A percentile compares a stretch with the other conserved stretches of the same genome.
Evolutionary conservation across 2,113 vertebrate genomes (phyloP).

Genomic region (Microcebus murinus): DNA sequence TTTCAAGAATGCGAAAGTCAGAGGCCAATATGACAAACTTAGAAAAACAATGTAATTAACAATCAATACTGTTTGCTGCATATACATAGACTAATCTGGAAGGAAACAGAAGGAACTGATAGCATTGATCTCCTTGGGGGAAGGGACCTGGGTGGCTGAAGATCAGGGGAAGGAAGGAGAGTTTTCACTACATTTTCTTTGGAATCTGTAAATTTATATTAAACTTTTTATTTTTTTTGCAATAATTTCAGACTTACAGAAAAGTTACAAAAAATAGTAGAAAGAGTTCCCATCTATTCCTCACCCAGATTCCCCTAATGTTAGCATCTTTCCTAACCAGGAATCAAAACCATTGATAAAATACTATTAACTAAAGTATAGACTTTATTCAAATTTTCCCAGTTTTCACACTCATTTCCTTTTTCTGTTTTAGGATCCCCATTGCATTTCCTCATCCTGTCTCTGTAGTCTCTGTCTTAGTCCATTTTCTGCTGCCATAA

Average conservation of each 20-base stretch:
- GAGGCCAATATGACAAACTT: neutral
- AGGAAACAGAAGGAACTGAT: neutral
- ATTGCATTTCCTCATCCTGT: neutral
- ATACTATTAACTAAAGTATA: neutral
- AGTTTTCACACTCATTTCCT: neutral
- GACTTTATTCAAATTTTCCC: neutral
- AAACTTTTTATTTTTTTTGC: neutral
- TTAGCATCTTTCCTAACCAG: neutral
- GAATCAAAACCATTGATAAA: neutral
- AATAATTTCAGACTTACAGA: neutral
- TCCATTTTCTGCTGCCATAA: too few relatives aligned
- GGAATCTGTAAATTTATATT: neutral
- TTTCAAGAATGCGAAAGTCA: neutral
- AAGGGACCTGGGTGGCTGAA: neutral
- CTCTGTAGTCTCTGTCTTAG: too few relatives aligned
- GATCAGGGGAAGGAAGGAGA: neutral
- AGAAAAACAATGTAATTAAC: neutral
- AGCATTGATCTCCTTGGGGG: neutral
- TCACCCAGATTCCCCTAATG: neutral
- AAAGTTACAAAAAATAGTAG: neutral
- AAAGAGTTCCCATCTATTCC: neutral
- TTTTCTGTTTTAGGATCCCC: neutral
- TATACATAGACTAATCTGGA: neutral
- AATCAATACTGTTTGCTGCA: neutral
- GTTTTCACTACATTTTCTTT: neutral